Evolutionary conservation across 1,140 invertebrate genomes (phyloP).

Genomic region (Aleiodes sp.): DNA sequence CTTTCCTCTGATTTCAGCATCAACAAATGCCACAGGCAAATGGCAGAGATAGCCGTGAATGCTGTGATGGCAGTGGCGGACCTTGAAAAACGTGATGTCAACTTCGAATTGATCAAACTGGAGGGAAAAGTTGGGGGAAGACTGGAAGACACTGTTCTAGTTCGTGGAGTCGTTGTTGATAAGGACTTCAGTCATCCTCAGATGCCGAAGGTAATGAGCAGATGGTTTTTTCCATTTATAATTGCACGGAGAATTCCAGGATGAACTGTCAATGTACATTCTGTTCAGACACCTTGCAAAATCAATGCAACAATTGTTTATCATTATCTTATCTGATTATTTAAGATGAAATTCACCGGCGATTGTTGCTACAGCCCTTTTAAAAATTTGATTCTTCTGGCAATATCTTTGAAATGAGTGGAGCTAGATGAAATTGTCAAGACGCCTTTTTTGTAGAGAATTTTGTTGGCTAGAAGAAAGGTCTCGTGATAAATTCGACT

Average conservation of each 20-base stretch:
- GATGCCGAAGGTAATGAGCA: conserved; percentile 89
- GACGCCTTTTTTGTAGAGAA: no score
- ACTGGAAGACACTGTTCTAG: conserved; percentile 96
- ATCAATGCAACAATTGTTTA: conserved; percentile 33
- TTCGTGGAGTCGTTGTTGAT: conserved; percentile 97
- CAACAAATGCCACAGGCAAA: conserved; percentile 91
- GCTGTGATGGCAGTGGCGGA: conserved; percentile 95
- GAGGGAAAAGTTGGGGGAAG: conserved; percentile 98
- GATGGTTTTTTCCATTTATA: background rate
- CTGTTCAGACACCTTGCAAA: conserved; percentile 42
- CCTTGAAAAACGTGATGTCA: conserved; percentile 93
- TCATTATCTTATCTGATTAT: background rate
- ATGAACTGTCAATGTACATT: conserved; percentile 24
- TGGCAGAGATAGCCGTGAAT: conserved; percentile 99
- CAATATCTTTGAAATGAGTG: no score
- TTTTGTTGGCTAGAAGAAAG: no score
- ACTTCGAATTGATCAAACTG: conserved; percentile 99
- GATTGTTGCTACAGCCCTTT: conserved; percentile 20
- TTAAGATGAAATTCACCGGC: background rate
- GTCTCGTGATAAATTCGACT: no score
- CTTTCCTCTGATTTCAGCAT: conserved; percentile 63
- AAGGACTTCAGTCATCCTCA: conserved; percentile 99
- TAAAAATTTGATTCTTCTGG: background rate
- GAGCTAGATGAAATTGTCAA: no score
- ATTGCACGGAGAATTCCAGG: conserved; percentile 43